phyloP scores from a whole-genome alignment of 53 echinoderm and acorn worm species.

The Stichopus horrens region DNA sequence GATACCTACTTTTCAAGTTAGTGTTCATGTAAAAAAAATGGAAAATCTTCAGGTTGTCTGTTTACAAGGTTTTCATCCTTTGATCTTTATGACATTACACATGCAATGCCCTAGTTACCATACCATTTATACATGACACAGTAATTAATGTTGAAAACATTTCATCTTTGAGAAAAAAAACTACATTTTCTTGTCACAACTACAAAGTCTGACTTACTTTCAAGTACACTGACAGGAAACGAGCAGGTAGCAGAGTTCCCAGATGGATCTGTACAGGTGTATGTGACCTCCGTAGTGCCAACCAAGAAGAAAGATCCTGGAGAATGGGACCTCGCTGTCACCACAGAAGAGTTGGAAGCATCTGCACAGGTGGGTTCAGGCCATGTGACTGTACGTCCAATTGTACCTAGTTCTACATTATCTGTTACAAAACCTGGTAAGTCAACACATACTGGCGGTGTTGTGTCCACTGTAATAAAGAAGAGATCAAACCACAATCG shows the following conservation, averaged over 20 bases:
- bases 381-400: not conserved
- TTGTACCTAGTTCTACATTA: slow-evolving; percentile 22
- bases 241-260: not conserved
- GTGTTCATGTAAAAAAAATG: no score
- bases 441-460: slow-evolving; percentile 11
- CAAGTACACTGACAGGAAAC: not conserved
- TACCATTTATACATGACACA: no score
- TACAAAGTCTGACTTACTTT: not conserved
- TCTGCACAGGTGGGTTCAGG: not conserved
- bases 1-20: no score
- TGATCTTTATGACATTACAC: no score
- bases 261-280: slow-evolving; percentile 21
- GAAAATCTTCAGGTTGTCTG: no score
- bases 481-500: not conserved
- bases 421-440: not conserved
- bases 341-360: not conserved
- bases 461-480: slow-evolving; percentile 29
- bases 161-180: no score
- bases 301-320: not conserved
- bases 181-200: no score
- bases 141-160: no score
- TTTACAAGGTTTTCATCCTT: no score
- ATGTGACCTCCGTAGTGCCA: slow-evolving; percentile 7
- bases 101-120: no score
- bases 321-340: not conserved